These are phyloP conservation scores for Oncorhynchus tshawytscha DNA, from an alignment of 2,113 vertebrate genomes.

Conservation along the genomic window DNA sequence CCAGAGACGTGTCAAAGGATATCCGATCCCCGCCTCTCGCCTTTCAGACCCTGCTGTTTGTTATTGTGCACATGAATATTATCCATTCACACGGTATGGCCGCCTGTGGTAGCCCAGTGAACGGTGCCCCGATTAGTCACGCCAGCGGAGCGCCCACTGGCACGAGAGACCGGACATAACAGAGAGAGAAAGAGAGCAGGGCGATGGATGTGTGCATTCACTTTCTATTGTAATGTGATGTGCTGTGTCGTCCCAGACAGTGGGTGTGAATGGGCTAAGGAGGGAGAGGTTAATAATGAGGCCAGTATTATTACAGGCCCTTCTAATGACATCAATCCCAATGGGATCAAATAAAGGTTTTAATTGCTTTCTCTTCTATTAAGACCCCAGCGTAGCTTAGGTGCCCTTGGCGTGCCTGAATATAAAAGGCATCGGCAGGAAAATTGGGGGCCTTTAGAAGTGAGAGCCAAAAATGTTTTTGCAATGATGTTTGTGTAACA, in stretches of 20 bases:
- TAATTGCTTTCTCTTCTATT: conserved; percentile 74
- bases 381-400: conserved; percentile 56
- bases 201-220: conserved; percentile 58
- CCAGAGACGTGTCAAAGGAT: conserved; percentile 54
- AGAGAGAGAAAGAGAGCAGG: conserved; percentile 44
- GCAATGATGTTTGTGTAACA: conserved; percentile 58
- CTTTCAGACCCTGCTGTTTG: conserved; percentile 31
- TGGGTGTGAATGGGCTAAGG: conserved; percentile 59
- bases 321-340: conserved; percentile 67
- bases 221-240: conserved; percentile 71
- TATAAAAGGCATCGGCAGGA: conserved; percentile 51
- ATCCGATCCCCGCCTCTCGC: conserved; percentile 58
- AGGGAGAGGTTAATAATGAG: conserved; percentile 64
- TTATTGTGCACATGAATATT: conserved; percentile 64
- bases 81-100: conserved; percentile 65
- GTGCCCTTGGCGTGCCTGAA: conserved; percentile 60
- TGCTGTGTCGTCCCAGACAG: conserved; percentile 50
- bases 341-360: conserved; percentile 71
- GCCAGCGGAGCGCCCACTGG: not conserved
- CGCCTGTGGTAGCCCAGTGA: conserved; percentile 41
- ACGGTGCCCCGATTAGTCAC: not conserved
- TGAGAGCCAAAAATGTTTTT: conserved; percentile 40
- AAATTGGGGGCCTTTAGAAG: conserved; percentile 52
- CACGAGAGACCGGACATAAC: conserved; percentile 51
- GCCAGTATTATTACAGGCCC: conserved; percentile 68